Evolutionary conservation across 2,797 vertebrate genomes (phyloP), one percentile per base, ranked within the genome.

Genomic region (Acipenser ruthenus): DNA sequence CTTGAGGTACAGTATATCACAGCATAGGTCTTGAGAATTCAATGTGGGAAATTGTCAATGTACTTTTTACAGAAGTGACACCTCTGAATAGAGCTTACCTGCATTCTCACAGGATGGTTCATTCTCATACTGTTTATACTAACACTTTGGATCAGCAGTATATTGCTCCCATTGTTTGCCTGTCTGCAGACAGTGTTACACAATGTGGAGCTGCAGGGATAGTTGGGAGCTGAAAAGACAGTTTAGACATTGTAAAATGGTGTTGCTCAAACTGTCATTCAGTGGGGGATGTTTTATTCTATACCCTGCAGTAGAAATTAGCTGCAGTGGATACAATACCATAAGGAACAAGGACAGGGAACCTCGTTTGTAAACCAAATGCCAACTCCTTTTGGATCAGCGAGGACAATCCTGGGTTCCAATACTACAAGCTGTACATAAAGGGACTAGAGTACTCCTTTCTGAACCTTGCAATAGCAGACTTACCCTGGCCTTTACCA

Each of bases 11-110:
- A 37, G 23, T 37, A 37, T 2, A 37, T 37, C 23, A 37, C 23
- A 37, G 23, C 23, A 37, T 23, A 37, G 37, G 37, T 37, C 12
- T 53, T 53, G 3, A 12, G 8, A 53, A 53, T 8, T 3, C 51
- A 53, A 8, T 58, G 18, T 55, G 23, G 56, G 23, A 49, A n/a
- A n/a, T n/a, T n/a, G n/a, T n/a, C n/a, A n/a, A n/a, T 82, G 80
- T 83, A 72, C 62, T 68, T 77, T 82, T 82, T 82, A 79, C 80
- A 82, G 79, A 75, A 71, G 66, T 68, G 75, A 73, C 76, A 81
- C 52, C 9, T 61, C 55, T 64, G 63, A 70, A 73, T 78, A 71
- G 69, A 37, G 53, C 69, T 75, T 69, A 73, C 75, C 70, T 72
- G 67, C 72, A 77, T 78, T 69, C 73, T 68, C 66, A 75, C 8